Percentiles rank a stretch among this genome's conserved stretches.
These are phyloP conservation scores for Microctonus brassicae DNA, from an alignment of 2,888 invertebrate species.

Conservation along the genomic window DNA sequence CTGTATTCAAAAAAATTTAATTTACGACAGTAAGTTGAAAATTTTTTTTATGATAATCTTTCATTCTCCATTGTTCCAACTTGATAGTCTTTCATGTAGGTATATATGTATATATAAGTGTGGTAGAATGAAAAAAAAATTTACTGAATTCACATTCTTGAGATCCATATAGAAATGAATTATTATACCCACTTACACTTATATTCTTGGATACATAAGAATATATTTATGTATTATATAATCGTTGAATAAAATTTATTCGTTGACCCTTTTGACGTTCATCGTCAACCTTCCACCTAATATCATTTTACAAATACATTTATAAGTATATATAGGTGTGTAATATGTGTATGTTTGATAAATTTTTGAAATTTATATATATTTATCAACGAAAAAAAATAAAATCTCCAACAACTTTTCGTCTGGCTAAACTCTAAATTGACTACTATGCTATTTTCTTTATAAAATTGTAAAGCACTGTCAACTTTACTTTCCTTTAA, in stretches of 20 bases:
- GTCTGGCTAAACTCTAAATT: not conserved
- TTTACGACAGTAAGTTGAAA: too few species aligned
- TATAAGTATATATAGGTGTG: too few species aligned
- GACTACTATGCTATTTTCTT: not conserved
- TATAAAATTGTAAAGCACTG: too few species aligned
- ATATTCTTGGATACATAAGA: not conserved
- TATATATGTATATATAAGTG: not conserved
- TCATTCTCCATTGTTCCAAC: not conserved
- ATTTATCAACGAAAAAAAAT: not conserved
- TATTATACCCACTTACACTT: not conserved
- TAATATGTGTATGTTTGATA: not conserved
- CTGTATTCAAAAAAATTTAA: too few species aligned
- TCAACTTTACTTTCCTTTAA: not conserved
- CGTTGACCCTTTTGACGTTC: not conserved
- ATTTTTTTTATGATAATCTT: not conserved
- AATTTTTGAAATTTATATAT: not conserved
- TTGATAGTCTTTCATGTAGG: not conserved
- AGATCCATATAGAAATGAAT: not conserved
- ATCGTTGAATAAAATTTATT: conserved; percentile 14
- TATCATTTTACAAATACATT: too few species aligned
- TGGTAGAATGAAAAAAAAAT: not conserved
- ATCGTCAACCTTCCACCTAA: not conserved
- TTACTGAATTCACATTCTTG: not conserved
- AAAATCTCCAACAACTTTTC: not conserved
- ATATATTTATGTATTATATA: not conserved